These are phyloP conservation scores for Automeris io DNA, from an alignment of 2,888 invertebrate species.

Conservation along the genomic window DNA sequence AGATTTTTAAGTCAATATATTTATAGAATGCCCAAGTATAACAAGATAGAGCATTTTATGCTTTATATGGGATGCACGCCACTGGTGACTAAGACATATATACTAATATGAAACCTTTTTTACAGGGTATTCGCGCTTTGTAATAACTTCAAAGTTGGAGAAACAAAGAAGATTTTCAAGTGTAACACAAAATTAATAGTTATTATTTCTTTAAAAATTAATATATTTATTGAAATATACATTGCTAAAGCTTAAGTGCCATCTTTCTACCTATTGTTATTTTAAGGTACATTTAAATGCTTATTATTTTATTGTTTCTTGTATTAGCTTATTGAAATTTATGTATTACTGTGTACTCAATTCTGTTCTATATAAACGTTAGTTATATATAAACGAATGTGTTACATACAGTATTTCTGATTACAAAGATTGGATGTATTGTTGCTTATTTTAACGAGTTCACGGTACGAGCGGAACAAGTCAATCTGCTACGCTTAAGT, in stretches of 20 bases:
- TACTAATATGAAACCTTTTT: constrained; percentile 19
- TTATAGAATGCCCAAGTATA: too few relatives aligned
- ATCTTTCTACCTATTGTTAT: too few relatives aligned
- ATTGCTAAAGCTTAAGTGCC: too few relatives aligned
- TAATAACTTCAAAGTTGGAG: constrained; percentile 30
- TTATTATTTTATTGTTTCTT: too few relatives aligned
- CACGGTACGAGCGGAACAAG: background rate
- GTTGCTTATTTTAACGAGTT: background rate
- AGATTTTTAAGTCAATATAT: background rate
- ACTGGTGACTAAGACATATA: background rate
- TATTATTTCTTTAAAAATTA: too few relatives aligned
- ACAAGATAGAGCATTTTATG: too few relatives aligned
- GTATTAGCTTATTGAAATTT: too few relatives aligned
- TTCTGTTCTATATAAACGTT: background rate
- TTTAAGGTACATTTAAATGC: too few relatives aligned
- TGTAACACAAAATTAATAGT: constrained; percentile 10
- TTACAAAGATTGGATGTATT: background rate
- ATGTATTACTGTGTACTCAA: too few relatives aligned
- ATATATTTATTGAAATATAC: too few relatives aligned
- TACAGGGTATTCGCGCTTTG: constrained; percentile 58
- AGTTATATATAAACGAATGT: background rate
- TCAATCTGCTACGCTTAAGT: background rate
- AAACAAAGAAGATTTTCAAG: constrained; percentile 9
- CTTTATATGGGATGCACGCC: too few relatives aligned
- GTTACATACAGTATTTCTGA: background rate